phyloP scores from a whole-genome alignment of 2,797 vertebrate species.

The Sylvilagus floridanus region DNA sequence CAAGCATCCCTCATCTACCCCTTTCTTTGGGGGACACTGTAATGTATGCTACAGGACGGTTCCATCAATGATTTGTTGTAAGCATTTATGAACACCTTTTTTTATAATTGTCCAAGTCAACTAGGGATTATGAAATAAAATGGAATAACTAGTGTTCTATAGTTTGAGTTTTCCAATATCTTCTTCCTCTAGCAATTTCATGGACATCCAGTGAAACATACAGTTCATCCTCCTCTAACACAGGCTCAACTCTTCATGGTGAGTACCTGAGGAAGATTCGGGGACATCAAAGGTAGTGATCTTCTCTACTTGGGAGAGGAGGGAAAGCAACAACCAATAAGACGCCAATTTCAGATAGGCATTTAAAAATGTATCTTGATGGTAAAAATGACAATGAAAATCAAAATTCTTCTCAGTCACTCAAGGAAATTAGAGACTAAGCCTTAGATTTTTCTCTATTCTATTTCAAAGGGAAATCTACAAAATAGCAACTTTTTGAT shows the following conservation, averaged over 20 bases:
- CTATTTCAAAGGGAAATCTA: slow-evolving; percentile 36
- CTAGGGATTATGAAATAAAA: slow-evolving; percentile 6
- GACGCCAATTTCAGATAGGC: not conserved
- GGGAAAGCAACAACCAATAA: not conserved
- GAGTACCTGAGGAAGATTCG: not conserved
- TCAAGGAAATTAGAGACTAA: slow-evolving; percentile 13
- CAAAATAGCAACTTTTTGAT: not conserved
- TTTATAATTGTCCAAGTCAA: not conserved
- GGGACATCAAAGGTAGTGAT: not conserved
- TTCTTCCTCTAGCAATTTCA: slow-evolving; percentile 47
- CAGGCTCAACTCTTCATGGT: slow-evolving; percentile 39
- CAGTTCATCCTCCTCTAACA: not conserved
- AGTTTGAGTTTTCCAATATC: not conserved
- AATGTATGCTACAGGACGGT: not conserved
- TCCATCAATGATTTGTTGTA: not conserved
- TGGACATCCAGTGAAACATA: slow-evolving; percentile 16
- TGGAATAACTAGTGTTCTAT: not conserved
- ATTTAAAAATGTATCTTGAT: not conserved
- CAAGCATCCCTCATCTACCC: not conserved
- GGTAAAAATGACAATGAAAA: not conserved
- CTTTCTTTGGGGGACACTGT: not conserved
- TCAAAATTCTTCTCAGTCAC: not conserved
- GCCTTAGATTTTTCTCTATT: not conserved
- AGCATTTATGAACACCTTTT: not conserved
- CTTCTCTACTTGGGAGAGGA: not conserved